Conservation (phyloP, 2,888 invertebrate species). For the Chirona hameri region DNA sequence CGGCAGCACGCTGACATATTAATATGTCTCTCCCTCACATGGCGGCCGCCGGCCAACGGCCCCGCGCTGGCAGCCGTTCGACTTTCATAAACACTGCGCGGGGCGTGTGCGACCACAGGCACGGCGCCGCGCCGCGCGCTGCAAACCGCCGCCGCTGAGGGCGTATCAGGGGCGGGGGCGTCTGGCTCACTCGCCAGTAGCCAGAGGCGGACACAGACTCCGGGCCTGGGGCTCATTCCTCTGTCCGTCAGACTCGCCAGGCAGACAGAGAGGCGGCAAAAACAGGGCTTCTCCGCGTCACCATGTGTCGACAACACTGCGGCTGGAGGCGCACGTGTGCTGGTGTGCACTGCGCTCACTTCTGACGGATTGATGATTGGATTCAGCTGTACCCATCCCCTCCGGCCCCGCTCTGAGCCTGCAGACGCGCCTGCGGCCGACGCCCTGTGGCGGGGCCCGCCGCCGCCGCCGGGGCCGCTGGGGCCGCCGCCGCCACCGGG, state of each 20-base stretch:
- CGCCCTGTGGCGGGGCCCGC: not conserved
- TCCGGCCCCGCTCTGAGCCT: not conserved
- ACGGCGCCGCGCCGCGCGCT: too few relatives aligned
- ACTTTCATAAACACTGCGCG: too few relatives aligned
- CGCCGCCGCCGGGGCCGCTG: not conserved
- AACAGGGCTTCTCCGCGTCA: not conserved
- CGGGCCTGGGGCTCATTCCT: not conserved
- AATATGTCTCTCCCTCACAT: too few relatives aligned
- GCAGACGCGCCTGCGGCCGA: not conserved
- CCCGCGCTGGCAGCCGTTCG: too few relatives aligned
- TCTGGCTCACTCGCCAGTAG: too few relatives aligned
- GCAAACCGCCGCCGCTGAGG: not conserved
- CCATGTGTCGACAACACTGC: not conserved
- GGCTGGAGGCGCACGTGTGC: not conserved
- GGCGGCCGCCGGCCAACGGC: too few relatives aligned
- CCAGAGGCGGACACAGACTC: too few relatives aligned
- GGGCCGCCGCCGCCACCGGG: too few relatives aligned
- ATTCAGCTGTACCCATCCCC: too few relatives aligned
- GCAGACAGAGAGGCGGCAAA: not conserved
- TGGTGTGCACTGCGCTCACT: not conserved
- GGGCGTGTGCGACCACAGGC: too few relatives aligned
- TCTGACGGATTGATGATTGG: too few relatives aligned
- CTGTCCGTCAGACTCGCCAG: not conserved
- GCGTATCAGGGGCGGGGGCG: not conserved
- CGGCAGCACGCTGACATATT: too few relatives aligned